Conservation (phyloP, 2,113 vertebrate species). For the Zapornia atra region DNA sequence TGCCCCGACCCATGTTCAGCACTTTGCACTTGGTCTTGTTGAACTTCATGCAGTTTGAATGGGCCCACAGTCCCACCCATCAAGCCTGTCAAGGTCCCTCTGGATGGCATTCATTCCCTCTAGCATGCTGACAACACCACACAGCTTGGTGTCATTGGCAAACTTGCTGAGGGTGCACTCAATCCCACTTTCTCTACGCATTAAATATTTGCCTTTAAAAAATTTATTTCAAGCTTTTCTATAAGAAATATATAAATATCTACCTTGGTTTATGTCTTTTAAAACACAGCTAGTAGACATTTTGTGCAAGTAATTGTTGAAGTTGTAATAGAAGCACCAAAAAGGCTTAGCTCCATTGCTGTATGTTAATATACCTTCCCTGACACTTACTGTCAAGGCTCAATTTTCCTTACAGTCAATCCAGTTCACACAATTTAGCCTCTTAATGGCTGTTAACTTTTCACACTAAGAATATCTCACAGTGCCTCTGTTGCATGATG, state of each 20-base stretch:
- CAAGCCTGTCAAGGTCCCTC: no score
- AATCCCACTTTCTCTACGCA: no score
- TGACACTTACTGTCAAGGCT: conserved; percentile 56
- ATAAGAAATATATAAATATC: not conserved
- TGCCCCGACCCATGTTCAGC: no score
- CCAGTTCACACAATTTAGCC: conserved; percentile 15
- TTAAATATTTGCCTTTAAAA: not conserved
- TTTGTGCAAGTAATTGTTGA: conserved; percentile 33
- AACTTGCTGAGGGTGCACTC: no score
- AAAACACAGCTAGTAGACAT: not conserved
- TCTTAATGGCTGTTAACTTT: not conserved
- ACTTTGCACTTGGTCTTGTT: no score
- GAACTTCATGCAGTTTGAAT: no score
- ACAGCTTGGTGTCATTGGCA: no score
- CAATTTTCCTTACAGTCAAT: conserved; percentile 42
- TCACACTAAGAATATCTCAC: not conserved
- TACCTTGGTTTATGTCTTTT: not conserved
- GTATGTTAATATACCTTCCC: conserved; percentile 13
- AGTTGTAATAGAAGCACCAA: not conserved
- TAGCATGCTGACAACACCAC: no score
- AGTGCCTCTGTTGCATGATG: conserved; percentile 7
- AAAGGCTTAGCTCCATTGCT: not conserved
- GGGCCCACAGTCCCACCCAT: no score
- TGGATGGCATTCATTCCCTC: no score
- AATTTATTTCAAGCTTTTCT: not conserved